Conservation (phyloP, 2,113 vertebrate genomes). For the Thryonomys swinderianus region DNA sequence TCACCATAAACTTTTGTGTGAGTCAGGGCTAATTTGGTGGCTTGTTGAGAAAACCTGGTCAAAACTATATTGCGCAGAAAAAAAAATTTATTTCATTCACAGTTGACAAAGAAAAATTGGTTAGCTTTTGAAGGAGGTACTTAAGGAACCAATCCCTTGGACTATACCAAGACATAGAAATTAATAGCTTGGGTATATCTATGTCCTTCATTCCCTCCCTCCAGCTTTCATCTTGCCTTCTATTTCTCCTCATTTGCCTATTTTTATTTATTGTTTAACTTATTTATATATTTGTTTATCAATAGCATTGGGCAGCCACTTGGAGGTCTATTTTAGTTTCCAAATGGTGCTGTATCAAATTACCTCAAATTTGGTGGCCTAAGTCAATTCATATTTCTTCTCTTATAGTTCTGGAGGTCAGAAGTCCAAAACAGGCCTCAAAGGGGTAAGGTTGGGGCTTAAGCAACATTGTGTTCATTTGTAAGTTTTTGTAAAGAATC, state of each 20-base stretch:
- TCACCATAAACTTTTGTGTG: not conserved
- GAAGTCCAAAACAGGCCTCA: not conserved
- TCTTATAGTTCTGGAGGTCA: not conserved
- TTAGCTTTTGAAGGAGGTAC: not conserved
- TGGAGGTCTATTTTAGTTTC: not conserved
- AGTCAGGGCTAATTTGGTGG: not conserved
- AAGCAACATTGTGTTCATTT: not conserved
- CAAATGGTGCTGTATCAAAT: not conserved
- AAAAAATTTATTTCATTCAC: not conserved
- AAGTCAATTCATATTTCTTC: not conserved
- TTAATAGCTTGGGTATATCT: not conserved
- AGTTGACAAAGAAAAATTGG: not conserved
- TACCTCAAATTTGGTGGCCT: not conserved
- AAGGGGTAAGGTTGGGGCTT: not conserved
- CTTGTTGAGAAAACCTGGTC: not conserved
- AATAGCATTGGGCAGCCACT: not conserved
- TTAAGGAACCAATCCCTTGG: not conserved
- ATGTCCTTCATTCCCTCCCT: not conserved
- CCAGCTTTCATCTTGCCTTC: not conserved
- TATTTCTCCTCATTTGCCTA: not conserved
- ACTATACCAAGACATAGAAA: not conserved
- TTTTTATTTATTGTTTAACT: not conserved
- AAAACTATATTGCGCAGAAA: not conserved
- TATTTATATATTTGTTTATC: not conserved
- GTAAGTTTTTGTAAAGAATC: not conserved